Evolutionary conservation across 2,888 invertebrate species (phyloP), one percentile per base, ranked within the genome.

Genomic region (Gnatocerus cornutus): DNA sequence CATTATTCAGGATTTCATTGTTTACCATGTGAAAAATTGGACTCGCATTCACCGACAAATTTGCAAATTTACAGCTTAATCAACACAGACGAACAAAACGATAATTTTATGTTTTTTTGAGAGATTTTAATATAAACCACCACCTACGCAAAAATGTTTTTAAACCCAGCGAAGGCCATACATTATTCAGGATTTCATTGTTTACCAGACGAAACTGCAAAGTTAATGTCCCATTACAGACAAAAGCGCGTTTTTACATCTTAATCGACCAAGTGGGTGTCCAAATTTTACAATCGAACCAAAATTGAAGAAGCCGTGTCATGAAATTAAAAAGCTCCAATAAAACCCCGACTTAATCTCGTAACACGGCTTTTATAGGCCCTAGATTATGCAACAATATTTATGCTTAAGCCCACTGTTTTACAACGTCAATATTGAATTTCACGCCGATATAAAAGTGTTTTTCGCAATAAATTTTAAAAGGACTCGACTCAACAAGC

Each of bases 391-490:
- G 48, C 46, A 61, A 61, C 33, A 46, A 46, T 46, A 61, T 48
- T 61, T 48, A 48, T 48, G 59, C 46, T 33, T 30, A 33, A 30
- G n/a, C 45, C 45, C 45, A 45, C 59, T 14, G 59, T 59, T 59
- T 59, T 59, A 59, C 59, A 45, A 46, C 59, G 59, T 30, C 46
- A 59, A 59, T 59, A 59, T 59, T 46, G 43, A 46, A 46, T 48
- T 61, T 48, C 61, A 46, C 46, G 21, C 37, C 61, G 61, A 48
- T 48, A 48, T 61, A 48, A 61, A 48, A 61, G 33, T 59, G 48
- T 48, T 61, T 37, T 46, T 16, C 16, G 48, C 21, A 61, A 48
- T 61, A 61, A 61, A 59, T 59, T 59, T 59, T 14, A 59, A 59
- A 58, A 59, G 59, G 59, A 16, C 6, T 7, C 46, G 46, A 16